These are phyloP conservation scores for Diaprepes abbreviatus DNA, from an alignment of 2,888 invertebrate species.

Conservation along the genomic window DNA sequence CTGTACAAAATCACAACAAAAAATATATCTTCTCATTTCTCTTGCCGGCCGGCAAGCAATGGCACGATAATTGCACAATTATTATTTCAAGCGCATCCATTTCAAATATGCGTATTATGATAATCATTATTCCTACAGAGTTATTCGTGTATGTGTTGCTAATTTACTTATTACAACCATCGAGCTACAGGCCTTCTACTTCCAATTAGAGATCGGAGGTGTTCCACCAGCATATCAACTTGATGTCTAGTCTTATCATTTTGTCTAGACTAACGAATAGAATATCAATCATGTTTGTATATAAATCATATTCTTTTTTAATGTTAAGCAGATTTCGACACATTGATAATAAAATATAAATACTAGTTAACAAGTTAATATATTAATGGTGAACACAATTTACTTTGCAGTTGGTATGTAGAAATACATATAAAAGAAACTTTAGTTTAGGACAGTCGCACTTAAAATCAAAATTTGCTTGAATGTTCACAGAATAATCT, in stretches of 20 bases:
- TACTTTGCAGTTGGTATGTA: too few relatives aligned
- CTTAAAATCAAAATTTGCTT: too few relatives aligned
- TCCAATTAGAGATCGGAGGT: slow-evolving; percentile 18
- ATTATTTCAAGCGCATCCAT: slow-evolving; percentile 23
- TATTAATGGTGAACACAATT: too few relatives aligned
- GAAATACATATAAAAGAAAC: too few relatives aligned
- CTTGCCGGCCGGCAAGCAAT: neutral
- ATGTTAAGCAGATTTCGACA: too few relatives aligned
- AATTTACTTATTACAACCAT: slow-evolving; percentile 19
- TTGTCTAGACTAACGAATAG: slow-evolving; percentile 10
- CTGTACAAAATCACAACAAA: too few relatives aligned
- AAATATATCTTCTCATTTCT: too few relatives aligned
- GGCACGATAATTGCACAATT: slow-evolving; percentile 2
- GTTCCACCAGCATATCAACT: neutral
- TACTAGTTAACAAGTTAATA: too few relatives aligned
- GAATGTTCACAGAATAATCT: too few relatives aligned
- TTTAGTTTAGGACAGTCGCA: too few relatives aligned
- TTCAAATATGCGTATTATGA: slow-evolving; percentile 19
- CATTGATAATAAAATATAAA: too few relatives aligned
- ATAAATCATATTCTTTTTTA: neutral
- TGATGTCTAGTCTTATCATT: slow-evolving; percentile 7
- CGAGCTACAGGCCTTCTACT: slow-evolving; percentile 11
- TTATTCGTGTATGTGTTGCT: slow-evolving; percentile 22
- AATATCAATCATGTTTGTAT: neutral
- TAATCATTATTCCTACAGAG: slow-evolving; percentile 26